Evolutionary conservation across 1,140 invertebrate genomes (phyloP).

Genomic region (Globodera ellingtonae): DNA sequence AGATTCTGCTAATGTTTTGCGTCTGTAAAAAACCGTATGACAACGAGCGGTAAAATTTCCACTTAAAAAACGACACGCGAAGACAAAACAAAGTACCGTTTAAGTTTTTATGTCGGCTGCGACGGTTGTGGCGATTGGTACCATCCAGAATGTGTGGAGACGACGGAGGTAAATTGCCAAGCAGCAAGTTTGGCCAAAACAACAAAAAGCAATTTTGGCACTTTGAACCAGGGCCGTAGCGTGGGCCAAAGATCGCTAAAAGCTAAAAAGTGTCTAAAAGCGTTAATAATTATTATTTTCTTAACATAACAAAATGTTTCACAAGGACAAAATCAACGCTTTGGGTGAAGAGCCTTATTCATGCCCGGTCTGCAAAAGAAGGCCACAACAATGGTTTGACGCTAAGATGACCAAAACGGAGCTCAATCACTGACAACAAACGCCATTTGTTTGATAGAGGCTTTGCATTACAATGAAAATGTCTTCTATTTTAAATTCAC

Average conservation of each 20-base stretch:
- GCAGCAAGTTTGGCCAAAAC: no score
- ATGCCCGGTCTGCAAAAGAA: neutral
- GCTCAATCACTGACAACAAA: no score
- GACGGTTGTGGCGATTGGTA: neutral
- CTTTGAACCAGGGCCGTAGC: no score
- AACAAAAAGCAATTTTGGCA: no score
- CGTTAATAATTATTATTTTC: neutral
- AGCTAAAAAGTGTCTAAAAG: no score
- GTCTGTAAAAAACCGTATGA: neutral
- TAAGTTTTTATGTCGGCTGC: neutral
- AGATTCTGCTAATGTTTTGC: neutral
- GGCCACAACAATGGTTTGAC: neutral
- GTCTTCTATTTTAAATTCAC: no score
- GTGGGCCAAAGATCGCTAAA: no score
- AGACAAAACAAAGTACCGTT: neutral
- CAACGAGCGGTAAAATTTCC: neutral
- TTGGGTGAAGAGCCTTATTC: neutral
- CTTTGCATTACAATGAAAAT: no score
- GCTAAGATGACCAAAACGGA: neutral
- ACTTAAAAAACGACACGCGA: no score
- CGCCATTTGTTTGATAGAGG: no score
- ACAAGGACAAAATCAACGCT: neutral
- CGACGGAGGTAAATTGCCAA: neutral
- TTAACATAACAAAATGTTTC: neutral
- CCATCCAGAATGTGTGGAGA: neutral